Percentiles rank a stretch among this genome's conserved stretches.
phyloP scores from a whole-genome alignment of 1,140 invertebrate genomes.

The Danaus melanippus region DNA sequence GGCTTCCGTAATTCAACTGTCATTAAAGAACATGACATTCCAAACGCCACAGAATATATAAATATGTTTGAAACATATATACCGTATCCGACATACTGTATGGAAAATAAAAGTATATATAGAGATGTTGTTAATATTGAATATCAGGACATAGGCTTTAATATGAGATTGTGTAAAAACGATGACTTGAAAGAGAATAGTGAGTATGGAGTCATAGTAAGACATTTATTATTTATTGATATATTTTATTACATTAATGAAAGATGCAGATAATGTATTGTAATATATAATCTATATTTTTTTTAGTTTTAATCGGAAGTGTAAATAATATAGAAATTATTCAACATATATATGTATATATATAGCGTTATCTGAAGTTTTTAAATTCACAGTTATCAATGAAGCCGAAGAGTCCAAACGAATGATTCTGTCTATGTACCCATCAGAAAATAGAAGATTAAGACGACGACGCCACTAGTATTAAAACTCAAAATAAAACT shows the following conservation, averaged over 20 bases:
- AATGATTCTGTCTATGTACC: slow-evolving; percentile 33
- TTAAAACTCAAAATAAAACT: too few species aligned
- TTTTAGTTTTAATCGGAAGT: background rate
- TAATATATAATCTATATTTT: background rate
- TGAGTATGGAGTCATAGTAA: slow-evolving; percentile 28
- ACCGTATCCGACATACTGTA: slow-evolving; percentile 9
- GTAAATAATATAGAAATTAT: background rate
- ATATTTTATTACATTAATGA: too few species aligned
- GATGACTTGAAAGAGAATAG: slow-evolving; percentile 23
- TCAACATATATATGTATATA: too few species aligned
- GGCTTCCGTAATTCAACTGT: too few species aligned
- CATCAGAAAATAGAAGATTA: slow-evolving; percentile 27
- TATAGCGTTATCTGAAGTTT: too few species aligned
- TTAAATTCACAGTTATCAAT: slow-evolving; percentile 19
- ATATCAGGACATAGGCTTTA: slow-evolving; percentile 27
- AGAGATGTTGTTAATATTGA: slow-evolving; percentile 12
- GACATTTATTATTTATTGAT: background rate
- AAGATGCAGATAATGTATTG: too few species aligned
- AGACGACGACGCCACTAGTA: slow-evolving; percentile 9
- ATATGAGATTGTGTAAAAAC: slow-evolving; percentile 14
- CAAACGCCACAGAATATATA: slow-evolving; percentile 33
- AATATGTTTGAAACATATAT: slow-evolving; percentile 28
- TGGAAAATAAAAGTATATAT: slow-evolving; percentile 35
- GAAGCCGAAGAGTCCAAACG: slow-evolving; percentile 26
- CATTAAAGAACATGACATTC: slow-evolving; percentile 23